These are phyloP conservation scores for Meandrusa payeni DNA, from an alignment of 2,888 invertebrate genomes.

Conservation along the genomic window DNA sequence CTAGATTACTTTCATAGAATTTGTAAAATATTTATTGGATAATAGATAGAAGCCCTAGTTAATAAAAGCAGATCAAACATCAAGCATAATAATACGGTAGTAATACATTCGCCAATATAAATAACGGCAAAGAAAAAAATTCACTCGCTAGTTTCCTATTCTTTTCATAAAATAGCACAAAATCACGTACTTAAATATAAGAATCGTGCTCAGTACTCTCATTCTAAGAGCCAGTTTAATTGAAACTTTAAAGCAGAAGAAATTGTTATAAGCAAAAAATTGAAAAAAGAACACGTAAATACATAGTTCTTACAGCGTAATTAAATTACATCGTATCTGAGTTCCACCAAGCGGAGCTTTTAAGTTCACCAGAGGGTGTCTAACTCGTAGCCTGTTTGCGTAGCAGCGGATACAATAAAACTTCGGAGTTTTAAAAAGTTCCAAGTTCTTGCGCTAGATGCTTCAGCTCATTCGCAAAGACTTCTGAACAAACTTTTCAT, in stretches of 20 bases:
- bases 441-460: constrained; percentile 25
- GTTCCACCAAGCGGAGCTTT: constrained; percentile 15
- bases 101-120: too few relatives aligned
- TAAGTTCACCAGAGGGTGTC: constrained; percentile 23
- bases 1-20: too few relatives aligned
- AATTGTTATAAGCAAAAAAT: constrained; percentile 6
- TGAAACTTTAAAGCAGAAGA: background rate
- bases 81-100: too few relatives aligned
- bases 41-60: too few relatives aligned
- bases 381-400: constrained; percentile 24
- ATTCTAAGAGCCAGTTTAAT: too few relatives aligned
- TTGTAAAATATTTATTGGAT: too few relatives aligned
- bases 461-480: constrained; percentile 24
- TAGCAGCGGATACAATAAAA: constrained; percentile 26
- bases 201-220: too few relatives aligned
- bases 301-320: constrained; percentile 14
- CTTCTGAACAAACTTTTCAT: constrained; percentile 25
- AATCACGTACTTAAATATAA: too few relatives aligned
- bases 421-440: constrained; percentile 24
- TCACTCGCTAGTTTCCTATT: too few relatives aligned
- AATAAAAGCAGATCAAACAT: too few relatives aligned
- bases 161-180: too few relatives aligned
- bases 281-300: background rate
- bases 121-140: too few relatives aligned
- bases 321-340: constrained; percentile 19